phyloP scores from a whole-genome alignment of 2,113 vertebrate species.

The Leuciscus idus region DNA sequence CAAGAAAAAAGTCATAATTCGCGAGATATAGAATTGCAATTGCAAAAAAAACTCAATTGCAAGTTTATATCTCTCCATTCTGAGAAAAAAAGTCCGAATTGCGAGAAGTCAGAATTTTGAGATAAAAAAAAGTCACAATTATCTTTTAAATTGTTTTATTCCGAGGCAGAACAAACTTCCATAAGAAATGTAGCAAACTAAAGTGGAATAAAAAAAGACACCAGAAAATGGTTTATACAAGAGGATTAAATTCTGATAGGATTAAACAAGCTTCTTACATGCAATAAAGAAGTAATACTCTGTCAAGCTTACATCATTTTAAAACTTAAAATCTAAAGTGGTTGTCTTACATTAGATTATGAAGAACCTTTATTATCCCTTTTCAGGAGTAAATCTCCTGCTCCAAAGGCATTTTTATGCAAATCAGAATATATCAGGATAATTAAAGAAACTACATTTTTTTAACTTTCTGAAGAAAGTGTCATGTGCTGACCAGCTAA shows the following conservation, averaged over 20 bases:
- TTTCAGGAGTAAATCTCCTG: not conserved
- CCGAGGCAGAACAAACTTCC: too few species aligned
- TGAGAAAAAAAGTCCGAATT: too few species aligned
- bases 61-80: too few species aligned
- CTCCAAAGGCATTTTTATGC: not conserved
- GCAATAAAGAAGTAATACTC: not conserved
- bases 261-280: not conserved
- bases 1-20: too few species aligned
- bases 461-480: not conserved
- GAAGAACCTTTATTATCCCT: slow-evolving; percentile 5
- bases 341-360: slow-evolving; percentile 22
- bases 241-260: slow-evolving; percentile 9
- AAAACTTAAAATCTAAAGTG: not conserved
- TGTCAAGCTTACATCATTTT: not conserved
- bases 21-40: too few species aligned
- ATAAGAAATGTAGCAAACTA: slow-evolving; percentile 1
- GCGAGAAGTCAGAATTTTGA: too few species aligned
- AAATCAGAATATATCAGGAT: not conserved
- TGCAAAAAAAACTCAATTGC: too few species aligned
- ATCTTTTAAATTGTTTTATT: too few species aligned
- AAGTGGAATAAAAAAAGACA: not conserved
- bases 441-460: not conserved
- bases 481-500: not conserved
- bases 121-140: too few species aligned
- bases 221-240: not conserved